Conservation (phyloP, 2,797 vertebrate species). For the Sebastes minor region DNA sequence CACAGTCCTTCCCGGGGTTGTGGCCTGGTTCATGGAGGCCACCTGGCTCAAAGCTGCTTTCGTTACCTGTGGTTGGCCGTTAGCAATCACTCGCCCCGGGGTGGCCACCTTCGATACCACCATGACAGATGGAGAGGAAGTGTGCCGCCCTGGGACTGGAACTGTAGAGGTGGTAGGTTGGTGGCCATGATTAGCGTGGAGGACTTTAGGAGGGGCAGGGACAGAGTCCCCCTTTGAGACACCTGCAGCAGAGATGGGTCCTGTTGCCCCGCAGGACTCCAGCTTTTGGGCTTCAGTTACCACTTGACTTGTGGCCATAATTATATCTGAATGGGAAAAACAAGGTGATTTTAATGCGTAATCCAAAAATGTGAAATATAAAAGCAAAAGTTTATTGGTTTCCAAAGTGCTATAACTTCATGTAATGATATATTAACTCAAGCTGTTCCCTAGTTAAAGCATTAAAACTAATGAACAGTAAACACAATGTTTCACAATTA, state of each 20-base stretch:
- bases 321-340: not conserved
- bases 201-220: not conserved
- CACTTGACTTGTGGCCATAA: slow-evolving; percentile 39
- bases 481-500: not conserved
- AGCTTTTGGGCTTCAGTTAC: slow-evolving; percentile 5
- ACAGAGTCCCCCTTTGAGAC: not conserved
- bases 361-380: not conserved
- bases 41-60: slow-evolving; percentile 43
- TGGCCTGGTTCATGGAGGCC: slow-evolving; percentile 29
- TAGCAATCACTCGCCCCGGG: not conserved
- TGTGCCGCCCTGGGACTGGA: not conserved
- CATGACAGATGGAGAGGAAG: slow-evolving; percentile 30
- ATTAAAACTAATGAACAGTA: not conserved
- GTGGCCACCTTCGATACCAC: slow-evolving; percentile 40
- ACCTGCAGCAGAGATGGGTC: not conserved
- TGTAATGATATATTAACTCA: not conserved
- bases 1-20: not conserved
- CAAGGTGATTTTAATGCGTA: not conserved
- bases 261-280: not conserved
- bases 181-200: not conserved
- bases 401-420: not conserved
- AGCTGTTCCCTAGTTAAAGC: not conserved
- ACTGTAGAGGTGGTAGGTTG: not conserved
- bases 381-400: not conserved
- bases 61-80: slow-evolving; percentile 11